A percentile compares a stretch with the other conserved stretches of the same genome.
Evolutionary conservation across 2,113 vertebrate genomes (phyloP).

Genomic region (Leuciscus idus): DNA sequence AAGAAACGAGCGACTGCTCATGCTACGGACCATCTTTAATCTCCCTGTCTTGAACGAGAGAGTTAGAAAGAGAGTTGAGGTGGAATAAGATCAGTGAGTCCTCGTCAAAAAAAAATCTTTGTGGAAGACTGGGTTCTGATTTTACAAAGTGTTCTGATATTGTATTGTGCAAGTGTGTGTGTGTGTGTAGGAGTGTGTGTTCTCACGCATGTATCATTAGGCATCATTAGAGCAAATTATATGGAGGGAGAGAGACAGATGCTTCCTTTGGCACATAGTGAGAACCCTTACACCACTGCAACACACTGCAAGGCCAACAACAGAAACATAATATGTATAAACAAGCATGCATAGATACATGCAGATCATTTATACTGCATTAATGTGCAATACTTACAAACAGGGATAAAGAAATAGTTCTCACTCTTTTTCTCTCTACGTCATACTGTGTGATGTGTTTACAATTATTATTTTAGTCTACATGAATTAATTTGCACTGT

Average conservation of each 20-base stretch:
- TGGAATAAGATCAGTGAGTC: constrained; percentile 42
- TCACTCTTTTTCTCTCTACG: neutral
- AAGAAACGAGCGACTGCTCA: constrained; percentile 35
- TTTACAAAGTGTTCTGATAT: constrained; percentile 10
- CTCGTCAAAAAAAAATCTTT: constrained; percentile 37
- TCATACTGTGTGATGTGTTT: constrained; percentile 42
- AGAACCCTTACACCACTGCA: constrained; percentile 24
- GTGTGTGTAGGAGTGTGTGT: constrained; percentile 46
- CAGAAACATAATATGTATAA: neutral
- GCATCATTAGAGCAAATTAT: constrained; percentile 74
- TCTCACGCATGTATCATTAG: constrained; percentile 71
- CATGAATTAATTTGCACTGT: constrained; percentile 63
- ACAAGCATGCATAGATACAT: constrained; percentile 2
- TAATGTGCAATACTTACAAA: neutral
- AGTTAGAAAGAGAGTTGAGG: constrained; percentile 2
- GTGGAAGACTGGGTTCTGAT: neutral
- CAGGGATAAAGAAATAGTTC: constrained; percentile 16
- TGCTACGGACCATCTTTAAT: constrained; percentile 42
- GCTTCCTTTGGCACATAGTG: constrained; percentile 64
- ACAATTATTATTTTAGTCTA: constrained; percentile 58
- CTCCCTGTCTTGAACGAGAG: constrained; percentile 1
- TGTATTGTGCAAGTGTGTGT: constrained; percentile 34
- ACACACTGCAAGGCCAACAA: constrained; percentile 5
- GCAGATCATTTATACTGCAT: neutral
- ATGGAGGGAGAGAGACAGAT: constrained; percentile 70